These are phyloP conservation scores for Gavia stellata DNA, from an alignment of 2,113 vertebrate genomes.

Conservation along the genomic window DNA sequence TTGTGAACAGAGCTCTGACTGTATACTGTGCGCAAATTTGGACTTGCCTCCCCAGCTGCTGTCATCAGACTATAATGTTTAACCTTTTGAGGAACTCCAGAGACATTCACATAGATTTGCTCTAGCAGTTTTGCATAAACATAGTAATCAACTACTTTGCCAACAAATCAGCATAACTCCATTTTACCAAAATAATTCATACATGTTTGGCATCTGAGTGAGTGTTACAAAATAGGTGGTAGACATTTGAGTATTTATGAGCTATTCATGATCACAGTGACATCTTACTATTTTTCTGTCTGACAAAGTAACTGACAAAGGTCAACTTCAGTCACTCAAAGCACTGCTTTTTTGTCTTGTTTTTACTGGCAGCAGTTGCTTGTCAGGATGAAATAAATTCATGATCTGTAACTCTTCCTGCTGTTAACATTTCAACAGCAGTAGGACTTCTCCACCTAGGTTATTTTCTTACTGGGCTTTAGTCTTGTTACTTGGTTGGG, in stretches of 20 bases:
- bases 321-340: not conserved
- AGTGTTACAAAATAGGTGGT: not conserved
- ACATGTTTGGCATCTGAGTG: not conserved
- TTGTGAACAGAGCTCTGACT: not conserved
- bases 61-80: not conserved
- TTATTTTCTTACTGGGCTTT: not conserved
- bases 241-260: not conserved
- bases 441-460: not conserved
- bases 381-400: not conserved
- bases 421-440: conserved; percentile 4
- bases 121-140: not conserved
- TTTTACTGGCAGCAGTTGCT: not conserved
- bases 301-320: not conserved
- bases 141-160: not conserved
- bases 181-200: not conserved
- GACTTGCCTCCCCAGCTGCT: not conserved
- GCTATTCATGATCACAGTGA: not conserved
- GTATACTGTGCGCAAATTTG: not conserved
- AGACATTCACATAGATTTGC: not conserved
- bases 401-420: not conserved
- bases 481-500: not conserved
- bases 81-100: not conserved
- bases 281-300: not conserved
- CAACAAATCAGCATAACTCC: not conserved
- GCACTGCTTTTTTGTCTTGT: not conserved